phyloP scores from a whole-genome alignment of 2,797 vertebrate genomes.

The Nasua narica region DNA sequence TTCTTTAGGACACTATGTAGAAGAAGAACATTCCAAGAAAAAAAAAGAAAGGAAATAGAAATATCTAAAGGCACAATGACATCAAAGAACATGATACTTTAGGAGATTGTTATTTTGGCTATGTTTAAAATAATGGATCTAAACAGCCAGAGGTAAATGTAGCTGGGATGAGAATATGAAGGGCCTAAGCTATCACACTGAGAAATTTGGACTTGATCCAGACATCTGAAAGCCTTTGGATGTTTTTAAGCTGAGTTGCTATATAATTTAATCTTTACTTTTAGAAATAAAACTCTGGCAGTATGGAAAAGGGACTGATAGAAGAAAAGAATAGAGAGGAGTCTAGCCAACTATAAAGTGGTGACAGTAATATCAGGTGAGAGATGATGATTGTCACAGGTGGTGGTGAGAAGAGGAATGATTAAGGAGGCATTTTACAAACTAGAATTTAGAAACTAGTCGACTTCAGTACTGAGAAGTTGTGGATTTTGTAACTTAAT shows the following conservation, averaged over 20 bases:
- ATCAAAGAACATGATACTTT: neutral
- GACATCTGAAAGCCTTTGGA: neutral
- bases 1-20: neutral
- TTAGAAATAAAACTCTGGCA: neutral
- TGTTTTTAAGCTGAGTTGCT: neutral
- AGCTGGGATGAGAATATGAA: neutral
- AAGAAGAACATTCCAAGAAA: neutral
- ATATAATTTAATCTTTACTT: neutral
- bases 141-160: neutral
- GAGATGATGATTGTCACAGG: neutral
- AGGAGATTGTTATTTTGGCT: neutral
- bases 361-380: neutral
- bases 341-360: neutral
- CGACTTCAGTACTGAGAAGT: neutral
- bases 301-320: neutral
- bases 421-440: neutral
- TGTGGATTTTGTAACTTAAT: neutral
- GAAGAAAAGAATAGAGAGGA: neutral
- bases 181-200: neutral
- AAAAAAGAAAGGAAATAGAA: neutral
- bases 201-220: neutral
- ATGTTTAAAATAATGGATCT: neutral
- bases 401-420: neutral
- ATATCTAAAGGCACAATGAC: neutral
- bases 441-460: neutral